Conservation (phyloP, 2,888 invertebrate species). For the Drosophila emarginata region DNA sequence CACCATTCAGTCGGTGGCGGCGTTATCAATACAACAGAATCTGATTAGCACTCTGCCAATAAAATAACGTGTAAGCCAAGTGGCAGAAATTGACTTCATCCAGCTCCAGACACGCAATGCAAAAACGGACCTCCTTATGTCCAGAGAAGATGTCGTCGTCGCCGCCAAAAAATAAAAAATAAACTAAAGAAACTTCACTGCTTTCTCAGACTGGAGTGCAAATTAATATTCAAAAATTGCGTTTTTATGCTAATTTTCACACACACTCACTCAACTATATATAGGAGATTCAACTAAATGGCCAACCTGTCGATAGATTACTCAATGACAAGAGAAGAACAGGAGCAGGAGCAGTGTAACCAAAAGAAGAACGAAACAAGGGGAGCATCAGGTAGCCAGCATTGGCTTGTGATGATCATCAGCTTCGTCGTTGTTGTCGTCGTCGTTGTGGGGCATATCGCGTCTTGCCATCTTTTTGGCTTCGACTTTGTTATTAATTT, state of each 20-base stretch:
- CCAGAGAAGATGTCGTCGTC: constrained; percentile 58
- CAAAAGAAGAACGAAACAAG: constrained; percentile 8
- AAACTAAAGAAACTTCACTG: background rate
- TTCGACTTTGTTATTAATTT: constrained; percentile 48
- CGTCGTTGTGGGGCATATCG: constrained; percentile 66
- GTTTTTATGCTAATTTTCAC: constrained; percentile 82
- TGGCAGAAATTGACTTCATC: constrained; percentile 53
- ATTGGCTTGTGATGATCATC: constrained; percentile 9
- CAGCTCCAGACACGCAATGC: constrained; percentile 57
- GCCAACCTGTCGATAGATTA: constrained; percentile 80
- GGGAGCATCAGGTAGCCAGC: constrained; percentile 8
- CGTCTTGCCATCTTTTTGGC: constrained; percentile 69
- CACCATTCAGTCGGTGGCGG: constrained; percentile 13
- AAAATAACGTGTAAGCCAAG: constrained; percentile 63
- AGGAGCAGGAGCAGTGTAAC: background rate
- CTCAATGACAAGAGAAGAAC: constrained; percentile 71
- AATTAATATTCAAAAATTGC: constrained; percentile 82
- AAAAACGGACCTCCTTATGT: constrained; percentile 40
- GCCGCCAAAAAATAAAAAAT: background rate
- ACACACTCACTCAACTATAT: constrained; percentile 31
- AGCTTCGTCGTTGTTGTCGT: constrained; percentile 19
- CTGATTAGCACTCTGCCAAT: constrained; percentile 67
- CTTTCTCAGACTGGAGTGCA: constrained; percentile 43
- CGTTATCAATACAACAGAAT: constrained; percentile 77
- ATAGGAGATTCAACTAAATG: constrained; percentile 47